Base-by-base conservation (phyloP, 2,888 invertebrate genomes). In the Cordylochernes scorpioides region DNA sequence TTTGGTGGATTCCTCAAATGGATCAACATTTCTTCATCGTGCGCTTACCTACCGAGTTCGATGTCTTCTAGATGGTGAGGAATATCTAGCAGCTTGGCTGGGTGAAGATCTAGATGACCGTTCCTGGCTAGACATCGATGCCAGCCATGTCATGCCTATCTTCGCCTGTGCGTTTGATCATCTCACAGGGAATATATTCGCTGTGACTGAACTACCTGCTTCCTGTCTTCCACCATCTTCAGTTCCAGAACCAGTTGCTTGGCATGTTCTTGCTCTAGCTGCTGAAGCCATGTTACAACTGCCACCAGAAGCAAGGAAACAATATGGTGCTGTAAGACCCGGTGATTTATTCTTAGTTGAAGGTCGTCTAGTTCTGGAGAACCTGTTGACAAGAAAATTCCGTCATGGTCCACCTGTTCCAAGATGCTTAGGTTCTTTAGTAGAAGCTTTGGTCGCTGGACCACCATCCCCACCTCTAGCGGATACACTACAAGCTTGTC, bases 181-280 rank as follows among this genome's bases (percentile, higher is more conserved):
- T 14, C 27, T 28, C 9, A 32, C 35, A 10, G 36, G 42, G 24
- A 38, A 42, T 18, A 29, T 41, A 14, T 46, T 43, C 31, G 42
- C 42, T 30, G 42, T 47, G 12, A 39, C 46, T 26, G 45, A 45
- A 28, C n/a, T n/a, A n/a, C n/a, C n/a, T n/a, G n/a, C n/a, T n/a
- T n/a, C n/a, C n/a, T n/a, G n/a, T n/a, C n/a, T n/a, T n/a, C n/a
- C n/a, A n/a, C n/a, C n/a, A n/a, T n/a, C n/a, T n/a, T n/a, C n/a
- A n/a, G 45, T 45, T 29, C 46, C 47, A 13, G 35, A 44, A 6
- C 43, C 45, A 15, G 44, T 42, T 14, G 33, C 46, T 10, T 42
- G 44, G 28, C 45, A 46, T 32, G 39, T 44, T 26, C 40, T 40
- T n/a, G 41, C 45, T 26, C 31, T 40, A 28, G 37, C 44, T 34